Conservation (phyloP, 1,140 invertebrate species). For the Zaprionus davidi region DNA sequence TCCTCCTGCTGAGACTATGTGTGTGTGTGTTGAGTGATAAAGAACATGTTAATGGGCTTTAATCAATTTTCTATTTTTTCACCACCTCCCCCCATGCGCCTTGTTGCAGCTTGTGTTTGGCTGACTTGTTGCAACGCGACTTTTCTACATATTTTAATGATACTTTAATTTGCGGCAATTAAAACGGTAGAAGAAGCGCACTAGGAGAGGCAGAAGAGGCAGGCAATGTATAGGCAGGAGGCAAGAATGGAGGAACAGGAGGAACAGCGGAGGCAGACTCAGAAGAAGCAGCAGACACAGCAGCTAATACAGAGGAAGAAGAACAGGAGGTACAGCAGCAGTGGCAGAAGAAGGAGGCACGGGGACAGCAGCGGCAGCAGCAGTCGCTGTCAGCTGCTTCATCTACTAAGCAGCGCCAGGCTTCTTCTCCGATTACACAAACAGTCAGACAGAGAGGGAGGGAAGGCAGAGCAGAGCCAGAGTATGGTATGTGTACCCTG, state of each 20-base stretch:
- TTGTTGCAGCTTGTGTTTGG: constrained; percentile 49
- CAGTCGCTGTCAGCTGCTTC: neutral
- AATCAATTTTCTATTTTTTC: constrained; percentile 75
- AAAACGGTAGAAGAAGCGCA: constrained; percentile 63
- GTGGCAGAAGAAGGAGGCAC: neutral
- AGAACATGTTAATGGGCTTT: constrained; percentile 82
- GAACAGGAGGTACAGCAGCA: neutral
- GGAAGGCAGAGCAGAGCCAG: neutral
- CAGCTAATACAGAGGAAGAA: neutral
- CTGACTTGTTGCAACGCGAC: constrained; percentile 17
- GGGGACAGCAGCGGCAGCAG: neutral
- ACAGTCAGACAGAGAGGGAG: constrained; percentile 40
- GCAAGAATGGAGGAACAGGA: too few relatives aligned
- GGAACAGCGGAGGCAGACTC: neutral
- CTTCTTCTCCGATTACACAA: constrained; percentile 60
- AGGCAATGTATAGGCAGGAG: too few relatives aligned
- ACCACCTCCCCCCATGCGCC: neutral
- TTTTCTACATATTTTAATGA: constrained; percentile 77
- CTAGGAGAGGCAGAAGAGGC: too few relatives aligned
- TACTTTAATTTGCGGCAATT: constrained; percentile 78
- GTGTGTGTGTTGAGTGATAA: constrained; percentile 73
- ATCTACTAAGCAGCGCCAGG: constrained; percentile 18
- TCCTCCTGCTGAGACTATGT: neutral
- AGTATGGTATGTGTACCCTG: neutral
- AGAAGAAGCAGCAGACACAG: neutral